Conservation (phyloP, 2,113 vertebrate species). For the Stigmatopora nigra region DNA sequence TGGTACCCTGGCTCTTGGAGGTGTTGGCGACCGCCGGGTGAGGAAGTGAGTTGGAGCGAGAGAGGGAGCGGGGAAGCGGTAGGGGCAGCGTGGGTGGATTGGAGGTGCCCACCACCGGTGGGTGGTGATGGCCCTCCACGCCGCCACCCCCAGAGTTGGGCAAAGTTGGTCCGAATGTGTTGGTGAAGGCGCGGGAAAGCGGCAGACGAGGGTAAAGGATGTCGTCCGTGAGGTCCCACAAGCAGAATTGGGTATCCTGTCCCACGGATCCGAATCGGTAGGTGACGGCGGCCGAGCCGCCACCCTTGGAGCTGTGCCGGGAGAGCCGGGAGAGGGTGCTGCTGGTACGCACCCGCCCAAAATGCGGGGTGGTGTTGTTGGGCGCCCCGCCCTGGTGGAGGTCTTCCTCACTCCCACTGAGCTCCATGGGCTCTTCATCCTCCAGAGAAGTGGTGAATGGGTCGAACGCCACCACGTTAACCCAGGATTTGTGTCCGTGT, state of each 20-base stretch:
- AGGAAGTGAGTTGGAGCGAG: conserved; percentile 86
- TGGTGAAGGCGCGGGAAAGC: conserved; percentile 75
- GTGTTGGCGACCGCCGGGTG: conserved; percentile 74
- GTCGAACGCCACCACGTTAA: conserved; percentile 87
- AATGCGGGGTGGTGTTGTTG: conserved; percentile 53
- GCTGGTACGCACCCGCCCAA: conserved; percentile 71
- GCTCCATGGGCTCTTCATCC: conserved; percentile 69
- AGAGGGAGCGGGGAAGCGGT: conserved; percentile 77
- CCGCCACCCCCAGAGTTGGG: conserved; percentile 54
- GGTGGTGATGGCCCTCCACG: conserved; percentile 70
- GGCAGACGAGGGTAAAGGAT: conserved; percentile 76
- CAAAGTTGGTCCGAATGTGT: conserved; percentile 65
- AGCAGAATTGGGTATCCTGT: conserved; percentile 88
- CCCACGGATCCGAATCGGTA: conserved; percentile 89
- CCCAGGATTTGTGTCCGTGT: conserved; percentile 90
- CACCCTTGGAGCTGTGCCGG: conserved; percentile 70
- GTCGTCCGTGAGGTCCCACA: conserved; percentile 88
- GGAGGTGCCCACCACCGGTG: conserved; percentile 51
- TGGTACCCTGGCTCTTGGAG: conserved; percentile 48
- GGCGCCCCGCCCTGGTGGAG: conserved; percentile 53
- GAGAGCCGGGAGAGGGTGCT: conserved; percentile 78
- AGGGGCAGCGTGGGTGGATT: conserved; percentile 56
- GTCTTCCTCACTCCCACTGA: conserved; percentile 73
- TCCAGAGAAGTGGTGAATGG: conserved; percentile 79
- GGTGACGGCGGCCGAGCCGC: conserved; percentile 65